Base-by-base conservation (phyloP, 2,888 invertebrate species). In the Trilocha varians region DNA sequence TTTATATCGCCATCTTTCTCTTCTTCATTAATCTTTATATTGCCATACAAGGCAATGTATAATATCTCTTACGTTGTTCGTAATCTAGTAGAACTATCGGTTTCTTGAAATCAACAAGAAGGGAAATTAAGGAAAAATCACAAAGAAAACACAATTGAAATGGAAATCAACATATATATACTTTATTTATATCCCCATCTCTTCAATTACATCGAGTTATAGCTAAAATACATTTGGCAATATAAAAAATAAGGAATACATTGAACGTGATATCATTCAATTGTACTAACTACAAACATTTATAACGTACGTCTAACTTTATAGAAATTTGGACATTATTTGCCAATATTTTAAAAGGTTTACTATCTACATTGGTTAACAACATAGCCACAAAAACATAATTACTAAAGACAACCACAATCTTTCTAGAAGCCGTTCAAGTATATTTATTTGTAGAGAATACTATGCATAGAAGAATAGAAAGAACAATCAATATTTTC, bases 181-280 rank as follows among this genome's bases (percentile, higher is more conserved):
- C 66, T 76, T 76, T 70, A 74, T 75, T 75, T 72, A 71, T 69
- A 72, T 66, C 66, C 25, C 25, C 59, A 59, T 67, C 71, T 77
- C 71, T 67, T 75, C 68, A 66, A 65, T 70, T 74, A 77, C 70
- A 74, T 71, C 68, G 59, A 72, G 72, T 75, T 78, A 82, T 76
- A 70, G 67, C 78, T 79, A 78, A 67, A 78, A 79, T 79, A 83
- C 80, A 82, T 83, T 83, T 83, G 82, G 82, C 83, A 80, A 83
- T 83, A 80, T 78, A 83, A 83, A 83, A 78, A 83, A 82, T 82
- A 83, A 80, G 77, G 71, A 73, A 76, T 78, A 82, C 78, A 70
- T 74, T 78, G 78, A 66, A 78, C 74, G 75, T 68, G 74, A 76
- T 72, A 73, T 76, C 65, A 66, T 70, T 69, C 62, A 76, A 77